Evolutionary conservation across 2,113 vertebrate species (phyloP), one percentile per base, ranked within the genome.

Genomic region (Phrynocephalus versicolor): DNA sequence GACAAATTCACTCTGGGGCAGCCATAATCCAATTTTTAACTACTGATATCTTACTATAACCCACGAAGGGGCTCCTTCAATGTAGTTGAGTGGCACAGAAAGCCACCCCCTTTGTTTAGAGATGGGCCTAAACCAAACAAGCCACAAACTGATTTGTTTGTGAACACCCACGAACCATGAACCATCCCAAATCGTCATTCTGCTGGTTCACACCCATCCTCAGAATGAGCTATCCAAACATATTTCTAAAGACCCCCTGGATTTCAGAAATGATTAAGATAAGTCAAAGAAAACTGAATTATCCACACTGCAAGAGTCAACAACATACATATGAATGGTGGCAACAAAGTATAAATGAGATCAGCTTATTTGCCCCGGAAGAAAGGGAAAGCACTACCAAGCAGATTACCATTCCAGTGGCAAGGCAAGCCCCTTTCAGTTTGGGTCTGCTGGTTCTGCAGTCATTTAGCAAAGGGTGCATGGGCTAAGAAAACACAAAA

Each of bases 401-500:
- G 65, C 18, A 79, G 27, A 41, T 71, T 45, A 23, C 41, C 83
- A 71, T 79, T 27, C 65, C 13, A 14, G 23, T 70, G 35, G 79
- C 65, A 79, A 71, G 18, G 8, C 55, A 15, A 60, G 12, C 13
- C 70, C 60, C 23, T 58, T 85, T 60, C 18, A 71, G 19, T 30
- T 64, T 83, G 37, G 57, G 37, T 15, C 64, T 83, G 39, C 39
- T 78, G 57, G 14, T 77, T 77, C 21, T 57, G 69, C 57, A 74
- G 62, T 76, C 45, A 71, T 79, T 79, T 85, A 41, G 35, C 51
- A 78, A 35, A n/a, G 45, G 69, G 25, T 69, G 57, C 41, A 69
- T 78, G 39, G 57, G 35, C 27, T 58, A 85, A 70, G 55, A 85
- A 85, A 85, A 79, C 39, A 69, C 45, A 57, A 58, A 85, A 78